Evolutionary conservation across 2,888 invertebrate species (phyloP), one percentile per base, ranked within the genome.

Genomic region (Adelognathus sp.): DNA sequence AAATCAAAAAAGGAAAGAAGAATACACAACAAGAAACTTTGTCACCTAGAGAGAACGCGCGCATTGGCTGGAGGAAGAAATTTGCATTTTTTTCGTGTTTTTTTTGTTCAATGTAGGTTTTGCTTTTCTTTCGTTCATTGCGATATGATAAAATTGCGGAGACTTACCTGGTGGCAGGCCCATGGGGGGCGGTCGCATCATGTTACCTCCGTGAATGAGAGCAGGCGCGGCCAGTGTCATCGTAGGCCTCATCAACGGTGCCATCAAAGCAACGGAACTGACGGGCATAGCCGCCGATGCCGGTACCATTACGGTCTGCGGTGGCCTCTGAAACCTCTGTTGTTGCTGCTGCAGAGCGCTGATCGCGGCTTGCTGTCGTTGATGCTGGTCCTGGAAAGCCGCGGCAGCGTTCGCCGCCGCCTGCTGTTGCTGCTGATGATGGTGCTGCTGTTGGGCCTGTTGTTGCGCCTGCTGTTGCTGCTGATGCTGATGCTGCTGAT

Each of bases 131-230:
- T 58, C 18, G 21, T 50, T 27, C 27, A 4, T n/a, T 27, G 24
- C 18, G 44, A 24, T 50, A 58, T 50, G 67, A 63, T 7, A 63
- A 63, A 50, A 72, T 70, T 36, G 44, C 58, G 67, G 81, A 87
- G 88, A 93, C 93, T 92, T 94, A 94, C 94, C 94, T 94, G 94
- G 94, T 85, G 94, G 94, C 89, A 94, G 92, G 91, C 93, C 94
- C 92, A 94, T 93, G 88, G 93, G 94, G 88, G 94, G 94, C 88
- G 94, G 94, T 92, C 94, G 92, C 93, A 94, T 94, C 92, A 94
- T 92, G 92, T 93, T 94, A 90, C 94, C 94, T 90, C 93, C 93
- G 83, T 91, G 92, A 89, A 92, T 91, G 86, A 92, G 93, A 89
- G 91, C 92, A 52, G 93, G 93, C 24, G 93, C 93, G 44, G 92